phyloP scores from a whole-genome alignment of 1,140 invertebrate genomes.

The Solenopsis fugax region DNA sequence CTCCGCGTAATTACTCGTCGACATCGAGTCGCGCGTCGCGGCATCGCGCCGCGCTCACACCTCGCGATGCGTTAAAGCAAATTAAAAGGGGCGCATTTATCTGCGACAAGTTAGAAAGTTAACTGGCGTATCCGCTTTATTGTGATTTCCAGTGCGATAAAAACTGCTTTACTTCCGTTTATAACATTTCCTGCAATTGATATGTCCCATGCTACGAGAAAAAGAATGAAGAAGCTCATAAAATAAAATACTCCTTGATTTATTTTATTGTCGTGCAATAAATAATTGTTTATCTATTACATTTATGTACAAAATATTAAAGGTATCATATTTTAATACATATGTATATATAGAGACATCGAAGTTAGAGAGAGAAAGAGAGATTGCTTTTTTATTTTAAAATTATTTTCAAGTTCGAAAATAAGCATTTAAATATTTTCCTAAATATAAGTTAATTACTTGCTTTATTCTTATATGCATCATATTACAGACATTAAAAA shows the following conservation, averaged over 20 bases:
- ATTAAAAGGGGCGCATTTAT: conserved; percentile 58
- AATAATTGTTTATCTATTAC: neutral
- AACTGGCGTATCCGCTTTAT: conserved; percentile 57
- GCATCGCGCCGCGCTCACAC: neutral
- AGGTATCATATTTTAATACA: neutral
- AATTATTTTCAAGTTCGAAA: neutral
- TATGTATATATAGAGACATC: neutral
- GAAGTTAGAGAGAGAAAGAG: neutral
- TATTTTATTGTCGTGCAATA: conserved; percentile 18
- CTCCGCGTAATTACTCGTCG: conserved; percentile 56
- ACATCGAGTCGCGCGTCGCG: conserved; percentile 17
- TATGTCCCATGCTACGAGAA: neutral
- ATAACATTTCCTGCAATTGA: conserved; percentile 2
- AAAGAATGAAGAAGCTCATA: neutral
- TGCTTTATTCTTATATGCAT: neutral
- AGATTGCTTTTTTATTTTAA: neutral
- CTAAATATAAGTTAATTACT: conserved; percentile 6
- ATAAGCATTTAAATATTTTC: neutral
- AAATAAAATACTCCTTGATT: neutral
- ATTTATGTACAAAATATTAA: neutral
- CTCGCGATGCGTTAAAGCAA: conserved; percentile 57
- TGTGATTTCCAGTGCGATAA: conserved; percentile 48
- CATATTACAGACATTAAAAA: neutral
- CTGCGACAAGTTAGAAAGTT: conserved; percentile 43
- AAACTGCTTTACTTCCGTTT: conserved; percentile 22